Conservation (phyloP, 2,113 vertebrate species). For the Peromyscus maniculatus region DNA sequence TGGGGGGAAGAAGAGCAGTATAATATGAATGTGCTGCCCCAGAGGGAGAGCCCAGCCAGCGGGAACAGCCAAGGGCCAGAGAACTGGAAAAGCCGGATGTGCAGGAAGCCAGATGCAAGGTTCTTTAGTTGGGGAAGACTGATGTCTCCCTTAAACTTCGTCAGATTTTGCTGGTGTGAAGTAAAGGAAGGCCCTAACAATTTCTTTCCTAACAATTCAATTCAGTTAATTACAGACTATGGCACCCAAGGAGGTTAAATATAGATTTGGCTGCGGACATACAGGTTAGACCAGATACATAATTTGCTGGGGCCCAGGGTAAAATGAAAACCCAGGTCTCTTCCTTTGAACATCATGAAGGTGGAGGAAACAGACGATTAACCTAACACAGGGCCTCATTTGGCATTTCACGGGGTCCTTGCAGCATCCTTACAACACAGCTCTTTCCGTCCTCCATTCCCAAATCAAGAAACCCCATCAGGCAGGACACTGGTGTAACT, state of each 20-base stretch:
- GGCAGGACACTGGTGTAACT: background rate
- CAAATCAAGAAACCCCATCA: background rate
- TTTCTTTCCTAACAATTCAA: conserved; percentile 35
- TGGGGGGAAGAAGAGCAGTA: background rate
- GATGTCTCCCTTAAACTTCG: background rate
- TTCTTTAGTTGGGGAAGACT: background rate
- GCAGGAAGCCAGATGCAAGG: background rate
- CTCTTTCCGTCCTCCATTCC: conserved; percentile 4
- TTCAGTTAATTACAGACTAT: conserved; percentile 17
- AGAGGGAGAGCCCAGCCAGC: background rate
- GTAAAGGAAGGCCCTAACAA: background rate
- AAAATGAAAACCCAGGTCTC: conserved; percentile 32
- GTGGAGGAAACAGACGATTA: background rate
- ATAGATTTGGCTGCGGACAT: background rate
- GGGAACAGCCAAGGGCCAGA: background rate
- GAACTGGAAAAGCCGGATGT: background rate
- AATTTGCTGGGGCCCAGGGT: background rate
- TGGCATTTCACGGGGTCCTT: background rate
- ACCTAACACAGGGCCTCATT: conserved; percentile 8
- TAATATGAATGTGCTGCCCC: background rate
- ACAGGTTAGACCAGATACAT: background rate
- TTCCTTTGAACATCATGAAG: background rate
- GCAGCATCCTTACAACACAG: background rate
- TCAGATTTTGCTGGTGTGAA: background rate
- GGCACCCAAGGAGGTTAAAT: background rate